phyloP scores from a whole-genome alignment of 2,888 invertebrate species.

The Megamerina dolium region DNA sequence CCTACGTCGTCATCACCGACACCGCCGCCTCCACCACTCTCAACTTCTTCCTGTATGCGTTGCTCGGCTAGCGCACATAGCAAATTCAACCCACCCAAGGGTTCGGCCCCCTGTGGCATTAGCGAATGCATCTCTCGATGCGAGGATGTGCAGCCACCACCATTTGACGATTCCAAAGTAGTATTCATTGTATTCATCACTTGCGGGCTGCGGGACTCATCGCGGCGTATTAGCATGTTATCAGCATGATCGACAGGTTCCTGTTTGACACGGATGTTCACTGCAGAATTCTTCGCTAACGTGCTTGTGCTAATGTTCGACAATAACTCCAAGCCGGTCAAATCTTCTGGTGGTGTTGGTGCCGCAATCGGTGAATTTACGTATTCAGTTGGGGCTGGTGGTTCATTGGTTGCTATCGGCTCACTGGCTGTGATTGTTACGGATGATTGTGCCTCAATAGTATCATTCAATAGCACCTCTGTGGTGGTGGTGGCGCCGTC shows the following conservation, averaged over 20 bases:
- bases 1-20: too few species aligned
- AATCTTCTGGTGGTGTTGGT: constrained; percentile 54
- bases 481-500: neutral
- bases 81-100: constrained; percentile 63
- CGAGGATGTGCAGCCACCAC: constrained; percentile 5
- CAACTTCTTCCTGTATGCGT: constrained; percentile 69
- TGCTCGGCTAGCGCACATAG: constrained; percentile 81
- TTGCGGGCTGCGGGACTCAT: constrained; percentile 3
- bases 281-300: constrained; percentile 45
- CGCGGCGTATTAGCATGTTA: neutral
- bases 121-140: constrained; percentile 7
- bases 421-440: too few species aligned
- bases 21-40: constrained; percentile 20
- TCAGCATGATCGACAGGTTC: constrained; percentile 35
- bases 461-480: neutral
- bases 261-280: constrained; percentile 40
- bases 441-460: neutral
- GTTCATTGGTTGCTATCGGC: neutral
- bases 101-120: constrained; percentile 22
- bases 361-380: constrained; percentile 2
- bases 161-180: neutral
- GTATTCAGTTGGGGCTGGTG: constrained; percentile 2
- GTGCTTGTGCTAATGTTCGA: constrained; percentile 80
- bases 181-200: constrained; percentile 12
- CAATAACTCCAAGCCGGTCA: constrained; percentile 73